Evolutionary conservation across 2,797 vertebrate species (phyloP).

Genomic region (Coendou prehensilis): DNA sequence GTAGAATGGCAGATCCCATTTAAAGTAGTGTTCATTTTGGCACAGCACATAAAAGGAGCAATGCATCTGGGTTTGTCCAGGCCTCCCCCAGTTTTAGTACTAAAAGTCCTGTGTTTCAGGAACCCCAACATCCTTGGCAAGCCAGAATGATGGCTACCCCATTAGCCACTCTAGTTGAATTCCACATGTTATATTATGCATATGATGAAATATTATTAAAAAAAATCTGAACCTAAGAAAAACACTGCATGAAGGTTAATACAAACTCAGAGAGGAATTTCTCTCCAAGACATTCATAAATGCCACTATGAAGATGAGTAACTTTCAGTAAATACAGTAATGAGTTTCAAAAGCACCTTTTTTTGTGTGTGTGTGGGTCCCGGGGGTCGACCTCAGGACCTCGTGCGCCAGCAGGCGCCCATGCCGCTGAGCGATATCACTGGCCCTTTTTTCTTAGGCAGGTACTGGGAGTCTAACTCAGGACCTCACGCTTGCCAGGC

Average conservation of each 20-base stretch:
- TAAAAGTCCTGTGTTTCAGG: not conserved
- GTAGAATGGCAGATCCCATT: not conserved
- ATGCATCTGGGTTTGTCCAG: not conserved
- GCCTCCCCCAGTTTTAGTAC: not conserved
- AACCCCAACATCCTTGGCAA: not conserved
- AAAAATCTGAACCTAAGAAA: not conserved
- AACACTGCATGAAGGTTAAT: not conserved
- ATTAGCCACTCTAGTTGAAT: not conserved
- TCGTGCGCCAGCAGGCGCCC: too few relatives aligned
- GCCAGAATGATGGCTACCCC: not conserved
- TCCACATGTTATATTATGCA: not conserved
- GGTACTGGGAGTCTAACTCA: too few relatives aligned
- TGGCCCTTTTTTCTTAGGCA: too few relatives aligned
- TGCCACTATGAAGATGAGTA: not conserved
- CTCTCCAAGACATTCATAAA: conserved; percentile 21
- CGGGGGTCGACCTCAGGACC: too few relatives aligned
- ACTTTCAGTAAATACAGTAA: too few relatives aligned
- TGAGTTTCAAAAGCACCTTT: too few relatives aligned
- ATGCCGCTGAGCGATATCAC: too few relatives aligned
- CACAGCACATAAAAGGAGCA: not conserved
- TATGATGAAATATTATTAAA: not conserved
- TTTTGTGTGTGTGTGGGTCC: too few relatives aligned
- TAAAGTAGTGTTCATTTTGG: not conserved
- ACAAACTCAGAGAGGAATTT: conserved; percentile 28
- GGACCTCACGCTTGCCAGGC: too few relatives aligned